These are phyloP conservation scores for Bryconaethiops microstoma DNA, from an alignment of 2,797 vertebrate genomes.

Conservation along the genomic window DNA sequence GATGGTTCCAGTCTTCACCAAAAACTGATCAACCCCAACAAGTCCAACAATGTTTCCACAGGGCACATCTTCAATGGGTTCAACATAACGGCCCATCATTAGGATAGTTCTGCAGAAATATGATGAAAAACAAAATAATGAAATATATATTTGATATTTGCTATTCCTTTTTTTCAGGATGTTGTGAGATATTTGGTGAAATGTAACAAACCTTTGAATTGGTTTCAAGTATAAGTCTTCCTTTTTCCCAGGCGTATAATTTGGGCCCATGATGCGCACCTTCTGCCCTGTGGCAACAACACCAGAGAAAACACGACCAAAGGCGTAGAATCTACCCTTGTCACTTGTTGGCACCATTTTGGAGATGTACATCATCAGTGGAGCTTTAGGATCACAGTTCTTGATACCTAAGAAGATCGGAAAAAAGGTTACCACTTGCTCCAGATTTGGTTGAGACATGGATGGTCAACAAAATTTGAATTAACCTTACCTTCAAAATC, in stretches of 20 bases:
- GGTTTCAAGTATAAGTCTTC: constrained; percentile 89
- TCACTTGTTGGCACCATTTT: constrained; percentile 89
- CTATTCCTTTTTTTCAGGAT: not conserved
- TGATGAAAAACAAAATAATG: accelerated
- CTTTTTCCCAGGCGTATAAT: constrained; percentile 87
- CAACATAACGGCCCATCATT: constrained; percentile 89
- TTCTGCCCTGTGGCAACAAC: constrained; percentile 85
- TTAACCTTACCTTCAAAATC: not conserved
- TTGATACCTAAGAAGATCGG: constrained; percentile 76
- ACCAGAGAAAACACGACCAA: constrained; percentile 86
- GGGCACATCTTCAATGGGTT: constrained; percentile 87
- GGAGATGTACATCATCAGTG: constrained; percentile 90
- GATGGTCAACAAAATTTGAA: not conserved
- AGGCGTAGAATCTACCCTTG: constrained; percentile 88
- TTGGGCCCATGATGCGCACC: constrained; percentile 89
- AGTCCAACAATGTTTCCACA: constrained; percentile 89
- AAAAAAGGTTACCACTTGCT: not conserved
- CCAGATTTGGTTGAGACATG: not conserved
- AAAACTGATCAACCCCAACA: constrained; percentile 86
- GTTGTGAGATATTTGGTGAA: not conserved
- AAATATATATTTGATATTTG: not conserved
- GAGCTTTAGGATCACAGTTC: constrained; percentile 87
- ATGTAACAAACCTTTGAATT: constrained; percentile 82
- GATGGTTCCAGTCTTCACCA: constrained; percentile 88
- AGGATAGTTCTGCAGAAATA: constrained; percentile 78